Base-by-base conservation (phyloP, 2,888 invertebrate genomes). In the Ophioninae sp. region DNA sequence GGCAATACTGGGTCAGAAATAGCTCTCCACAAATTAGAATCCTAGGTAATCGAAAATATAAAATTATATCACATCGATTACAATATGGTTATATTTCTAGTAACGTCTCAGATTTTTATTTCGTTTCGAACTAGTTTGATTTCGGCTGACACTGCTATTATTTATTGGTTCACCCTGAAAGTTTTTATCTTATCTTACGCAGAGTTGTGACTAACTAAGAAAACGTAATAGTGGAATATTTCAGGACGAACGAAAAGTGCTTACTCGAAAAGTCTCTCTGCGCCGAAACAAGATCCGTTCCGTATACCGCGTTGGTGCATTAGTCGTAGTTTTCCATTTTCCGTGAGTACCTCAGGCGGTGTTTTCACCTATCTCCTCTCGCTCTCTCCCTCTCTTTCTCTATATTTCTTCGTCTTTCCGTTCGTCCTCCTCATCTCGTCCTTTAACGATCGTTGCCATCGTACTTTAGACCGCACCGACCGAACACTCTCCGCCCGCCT, bases 271-370 rank as follows among this genome's bases (percentile, higher is more conserved):
- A 21, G 59, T 21, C 57, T 39, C 64, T 72, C 70, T 68, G 59
- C 21, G 20, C 39, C 44, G 68, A 41, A 73, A 69, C 56, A 64
- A 62, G 68, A 78, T 73, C 62, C 72, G 62, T 73, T 37, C 39
- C 37, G 41, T 37, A 41, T 57, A 78, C 72, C 68, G 21, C 64
- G 39, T 72, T 17, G 37, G 50, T 62, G 78, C 21, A 78, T 69
- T 62, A 69, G 30, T 70, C 78, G 78, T 62, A 62, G 57, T 78
- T 69, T 72, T 79, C 64, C 57, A 72, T 79, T 72, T 72, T 65
- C 64, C 13, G 57, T 72, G 61, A 65, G 30, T 7, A 39, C 10
- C 70, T 65, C 57, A 59, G 21, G 20, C 59, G 20, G 59, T 17
- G 59, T 17, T 20, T 59, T 20, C 20, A 67, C 41, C 65, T 72